phyloP scores from a whole-genome alignment of 2,113 vertebrate species.

The Sceloporus tristichus region DNA sequence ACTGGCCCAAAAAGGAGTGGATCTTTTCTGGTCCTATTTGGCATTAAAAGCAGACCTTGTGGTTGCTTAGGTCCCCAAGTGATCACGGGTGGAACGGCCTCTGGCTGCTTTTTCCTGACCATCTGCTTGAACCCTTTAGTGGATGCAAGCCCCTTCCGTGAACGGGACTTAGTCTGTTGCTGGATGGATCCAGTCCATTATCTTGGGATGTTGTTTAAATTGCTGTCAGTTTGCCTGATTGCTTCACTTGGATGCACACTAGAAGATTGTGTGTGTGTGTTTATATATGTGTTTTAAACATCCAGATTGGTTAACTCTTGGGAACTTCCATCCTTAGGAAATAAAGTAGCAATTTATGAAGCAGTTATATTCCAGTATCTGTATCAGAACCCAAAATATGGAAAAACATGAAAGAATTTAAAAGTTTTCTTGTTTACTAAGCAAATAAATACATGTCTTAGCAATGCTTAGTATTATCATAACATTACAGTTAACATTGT shows the following conservation, averaged over 20 bases:
- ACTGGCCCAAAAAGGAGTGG: too few species aligned
- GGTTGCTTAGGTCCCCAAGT: too few species aligned
- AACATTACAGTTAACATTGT: slow-evolving; percentile 11
- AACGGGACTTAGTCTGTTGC: background rate
- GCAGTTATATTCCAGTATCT: slow-evolving; percentile 73
- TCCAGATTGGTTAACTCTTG: slow-evolving; percentile 75
- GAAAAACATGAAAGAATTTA: slow-evolving; percentile 60
- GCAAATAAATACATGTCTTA: background rate
- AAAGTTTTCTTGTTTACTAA: slow-evolving; percentile 49
- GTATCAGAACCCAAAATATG: slow-evolving; percentile 65
- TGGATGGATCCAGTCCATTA: slow-evolving; percentile 4
- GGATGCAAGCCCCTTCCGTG: background rate
- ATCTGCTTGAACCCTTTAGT: background rate
- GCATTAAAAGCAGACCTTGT: too few species aligned
- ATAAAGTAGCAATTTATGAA: slow-evolving; percentile 76
- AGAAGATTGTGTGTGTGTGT: slow-evolving; percentile 60
- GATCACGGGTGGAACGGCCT: too few species aligned
- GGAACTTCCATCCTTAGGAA: slow-evolving; percentile 79
- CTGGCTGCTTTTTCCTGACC: too few species aligned
- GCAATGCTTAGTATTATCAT: background rate
- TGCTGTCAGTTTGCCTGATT: slow-evolving; percentile 14
- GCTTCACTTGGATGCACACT: slow-evolving; percentile 56
- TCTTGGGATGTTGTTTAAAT: background rate
- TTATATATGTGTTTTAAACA: slow-evolving; percentile 65
- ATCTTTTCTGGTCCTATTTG: too few species aligned